Evolutionary conservation across 2,113 vertebrate genomes (phyloP).

Genomic region (Embiotoca jacksoni): DNA sequence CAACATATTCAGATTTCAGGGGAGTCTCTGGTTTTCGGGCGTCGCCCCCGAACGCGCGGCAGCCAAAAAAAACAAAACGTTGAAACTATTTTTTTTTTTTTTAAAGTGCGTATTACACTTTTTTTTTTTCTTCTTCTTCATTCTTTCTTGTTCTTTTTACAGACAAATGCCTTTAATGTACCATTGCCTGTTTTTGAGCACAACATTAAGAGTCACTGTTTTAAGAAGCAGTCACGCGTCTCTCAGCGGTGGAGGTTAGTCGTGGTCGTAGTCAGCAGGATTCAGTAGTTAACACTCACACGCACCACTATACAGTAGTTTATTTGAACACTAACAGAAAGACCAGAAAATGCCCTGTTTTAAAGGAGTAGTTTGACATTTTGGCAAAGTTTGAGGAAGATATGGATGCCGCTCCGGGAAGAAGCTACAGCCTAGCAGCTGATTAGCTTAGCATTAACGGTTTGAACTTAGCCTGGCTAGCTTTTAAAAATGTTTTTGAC

Average conservation of each 20-base stretch:
- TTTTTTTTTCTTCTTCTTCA: conserved; percentile 7
- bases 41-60: conserved; percentile 39
- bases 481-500: no score
- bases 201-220: conserved; percentile 70
- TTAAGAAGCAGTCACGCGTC: conserved; percentile 56
- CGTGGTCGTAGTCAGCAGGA: conserved; percentile 39
- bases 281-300: conserved; percentile 35
- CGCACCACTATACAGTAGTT: neutral
- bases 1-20: conserved; percentile 42
- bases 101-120: conserved; percentile 41
- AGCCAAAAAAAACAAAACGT: conserved; percentile 49
- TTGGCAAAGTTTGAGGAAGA: conserved; percentile 11
- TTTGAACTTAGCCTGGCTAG: no score
- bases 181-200: conserved; percentile 69
- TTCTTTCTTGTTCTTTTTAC: conserved; percentile 38
- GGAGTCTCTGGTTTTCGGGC: conserved; percentile 54
- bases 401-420: no score
- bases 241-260: conserved; percentile 29
- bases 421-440: neutral
- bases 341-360: no score
- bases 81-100: neutral
- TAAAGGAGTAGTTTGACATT: conserved; percentile 14
- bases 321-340: neutral
- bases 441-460: conserved; percentile 4
- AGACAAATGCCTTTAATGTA: conserved; percentile 68